A percentile compares a stretch with the other conserved stretches of the same genome.
Conservation (phyloP, 2,797 vertebrate species). For the Columba guinea region DNA sequence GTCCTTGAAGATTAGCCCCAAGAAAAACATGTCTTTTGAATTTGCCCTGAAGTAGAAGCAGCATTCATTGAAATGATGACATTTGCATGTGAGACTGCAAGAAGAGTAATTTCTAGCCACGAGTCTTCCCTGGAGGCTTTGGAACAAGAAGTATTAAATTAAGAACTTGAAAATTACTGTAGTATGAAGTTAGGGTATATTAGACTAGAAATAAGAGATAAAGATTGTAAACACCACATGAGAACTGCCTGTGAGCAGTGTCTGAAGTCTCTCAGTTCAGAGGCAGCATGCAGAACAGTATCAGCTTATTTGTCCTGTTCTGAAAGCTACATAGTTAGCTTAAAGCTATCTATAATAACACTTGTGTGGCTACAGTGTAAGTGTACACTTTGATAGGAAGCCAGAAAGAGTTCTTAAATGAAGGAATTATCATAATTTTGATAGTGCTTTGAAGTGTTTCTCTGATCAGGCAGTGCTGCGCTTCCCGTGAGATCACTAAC, state of each 20-base stretch:
- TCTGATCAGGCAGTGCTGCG: slow-evolving; percentile 3
- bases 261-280: neutral
- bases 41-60: neutral
- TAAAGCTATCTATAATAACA: slow-evolving; percentile 48
- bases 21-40: neutral
- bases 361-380: neutral
- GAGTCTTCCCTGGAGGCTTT: neutral
- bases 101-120: neutral
- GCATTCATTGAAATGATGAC: neutral
- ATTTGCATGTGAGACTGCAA: neutral
- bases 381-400: slow-evolving; percentile 42
- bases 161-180: neutral
- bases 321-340: slow-evolving; percentile 20
- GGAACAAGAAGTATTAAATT: neutral
- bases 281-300: neutral
- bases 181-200: neutral
- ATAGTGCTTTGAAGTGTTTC: slow-evolving; percentile 57
- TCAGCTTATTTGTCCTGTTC: neutral
- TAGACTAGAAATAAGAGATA: neutral
- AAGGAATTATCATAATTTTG: slow-evolving; percentile 61
- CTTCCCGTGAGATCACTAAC: slow-evolving; percentile 30
- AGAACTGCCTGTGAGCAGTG: neutral
- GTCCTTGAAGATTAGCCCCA: neutral
- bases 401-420: slow-evolving; percentile 41
- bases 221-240: neutral